Percentiles rank a stretch among this genome's conserved stretches.
Evolutionary conservation across 2,888 invertebrate species (phyloP).

Genomic region (Napeogenes sylphis): DNA sequence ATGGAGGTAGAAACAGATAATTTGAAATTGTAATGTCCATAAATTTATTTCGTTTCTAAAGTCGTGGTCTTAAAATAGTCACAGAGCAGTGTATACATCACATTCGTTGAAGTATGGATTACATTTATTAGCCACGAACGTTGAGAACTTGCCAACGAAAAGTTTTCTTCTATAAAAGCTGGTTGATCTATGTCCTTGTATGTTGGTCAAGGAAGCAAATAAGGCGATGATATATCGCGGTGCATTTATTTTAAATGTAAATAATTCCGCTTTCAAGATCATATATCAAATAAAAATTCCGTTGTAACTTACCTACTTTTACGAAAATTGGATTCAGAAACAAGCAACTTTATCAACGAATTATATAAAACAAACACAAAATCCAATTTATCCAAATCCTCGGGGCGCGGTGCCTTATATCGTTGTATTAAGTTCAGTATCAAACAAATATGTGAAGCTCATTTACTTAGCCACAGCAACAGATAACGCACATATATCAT

Average conservation of each 20-base stretch:
- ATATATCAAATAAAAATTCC: not conserved
- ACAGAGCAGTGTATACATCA: slow-evolving; percentile 15
- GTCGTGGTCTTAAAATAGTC: slow-evolving; percentile 2
- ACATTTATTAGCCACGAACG: slow-evolving; percentile 27
- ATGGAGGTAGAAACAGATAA: too few species aligned
- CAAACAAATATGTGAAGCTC: slow-evolving; percentile 19
- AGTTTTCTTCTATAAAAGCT: slow-evolving; percentile 21
- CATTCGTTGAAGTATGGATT: slow-evolving; percentile 19
- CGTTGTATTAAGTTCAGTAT: not conserved
- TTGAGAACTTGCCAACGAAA: slow-evolving; percentile 25
- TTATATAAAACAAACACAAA: not conserved
- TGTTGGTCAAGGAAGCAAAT: slow-evolving; percentile 14
- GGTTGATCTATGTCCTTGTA: slow-evolving; percentile 12
- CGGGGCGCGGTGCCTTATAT: not conserved
- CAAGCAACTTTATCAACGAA: not conserved
- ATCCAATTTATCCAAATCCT: slow-evolving; percentile 7
- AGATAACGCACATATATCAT: slow-evolving; percentile 29
- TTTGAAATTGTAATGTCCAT: not conserved
- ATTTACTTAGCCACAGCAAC: slow-evolving; percentile 27
- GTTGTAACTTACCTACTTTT: not conserved
- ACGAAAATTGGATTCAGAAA: not conserved
- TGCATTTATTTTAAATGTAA: slow-evolving; percentile 2
- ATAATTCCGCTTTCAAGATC: not conserved
- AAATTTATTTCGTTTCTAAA: not conserved
- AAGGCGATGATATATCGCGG: not conserved